A percentile compares a stretch with the other conserved stretches of the same genome.
Conservation (phyloP, 2,113 vertebrate genomes). For the Cochlearius cochlearius region DNA sequence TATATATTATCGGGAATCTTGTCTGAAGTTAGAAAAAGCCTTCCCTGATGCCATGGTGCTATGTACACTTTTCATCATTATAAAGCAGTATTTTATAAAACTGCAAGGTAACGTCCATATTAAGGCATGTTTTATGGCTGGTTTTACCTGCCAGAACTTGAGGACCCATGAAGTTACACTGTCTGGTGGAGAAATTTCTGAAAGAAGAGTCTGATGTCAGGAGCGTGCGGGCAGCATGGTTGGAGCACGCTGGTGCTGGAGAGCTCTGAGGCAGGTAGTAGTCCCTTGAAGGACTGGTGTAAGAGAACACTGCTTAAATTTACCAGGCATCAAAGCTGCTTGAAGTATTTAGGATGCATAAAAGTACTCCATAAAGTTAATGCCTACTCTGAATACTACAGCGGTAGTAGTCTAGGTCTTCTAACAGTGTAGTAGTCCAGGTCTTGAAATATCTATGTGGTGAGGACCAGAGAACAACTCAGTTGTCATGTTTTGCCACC, state of each 20-base stretch:
- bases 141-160: background rate
- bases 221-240: background rate
- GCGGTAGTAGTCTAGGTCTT: background rate
- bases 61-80: background rate
- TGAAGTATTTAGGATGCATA: background rate
- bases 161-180: background rate
- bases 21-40: background rate
- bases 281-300: background rate
- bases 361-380: background rate
- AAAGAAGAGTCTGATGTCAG: background rate
- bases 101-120: too few relatives aligned
- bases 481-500: background rate
- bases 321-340: background rate
- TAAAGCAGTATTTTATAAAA: background rate
- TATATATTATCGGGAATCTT: background rate
- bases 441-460: fast-evolving
- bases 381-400: background rate
- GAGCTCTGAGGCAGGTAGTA: background rate
- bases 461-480: background rate
- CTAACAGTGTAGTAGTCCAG: background rate
- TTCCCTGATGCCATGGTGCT: background rate
- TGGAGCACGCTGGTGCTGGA: background rate
- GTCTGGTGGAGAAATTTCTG: background rate
- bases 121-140: background rate
- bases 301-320: background rate